phyloP scores from a whole-genome alignment of 2,113 vertebrate species.

The Chunga burmeisteri region DNA sequence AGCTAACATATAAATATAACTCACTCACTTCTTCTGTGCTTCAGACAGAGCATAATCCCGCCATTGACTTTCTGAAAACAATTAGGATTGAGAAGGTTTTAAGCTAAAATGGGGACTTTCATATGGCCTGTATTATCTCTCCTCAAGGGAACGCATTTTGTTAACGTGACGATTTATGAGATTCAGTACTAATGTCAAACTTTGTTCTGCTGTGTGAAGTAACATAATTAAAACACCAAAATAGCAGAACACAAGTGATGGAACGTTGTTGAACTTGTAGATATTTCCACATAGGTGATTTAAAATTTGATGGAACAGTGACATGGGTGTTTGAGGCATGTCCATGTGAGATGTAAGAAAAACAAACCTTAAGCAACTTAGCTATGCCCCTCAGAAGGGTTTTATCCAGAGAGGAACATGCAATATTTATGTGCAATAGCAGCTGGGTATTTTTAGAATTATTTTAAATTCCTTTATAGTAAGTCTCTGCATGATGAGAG shows the following conservation, averaged over 20 bases:
- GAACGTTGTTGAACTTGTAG: background rate
- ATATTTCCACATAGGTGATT: background rate
- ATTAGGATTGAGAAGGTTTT: background rate
- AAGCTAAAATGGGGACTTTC: background rate
- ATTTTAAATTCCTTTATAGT: background rate
- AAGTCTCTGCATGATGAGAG: background rate
- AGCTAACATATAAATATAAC: background rate
- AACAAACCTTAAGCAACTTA: background rate
- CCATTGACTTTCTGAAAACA: background rate
- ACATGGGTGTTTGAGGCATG: background rate
- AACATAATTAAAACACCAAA: background rate
- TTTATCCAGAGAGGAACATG: background rate
- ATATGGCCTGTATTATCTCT: background rate
- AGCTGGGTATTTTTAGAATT: conserved; percentile 7
- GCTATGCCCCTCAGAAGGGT: background rate
- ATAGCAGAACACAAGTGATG: background rate
- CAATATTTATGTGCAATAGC: background rate
- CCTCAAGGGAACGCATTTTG: background rate
- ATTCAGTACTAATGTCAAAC: background rate
- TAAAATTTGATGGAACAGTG: background rate
- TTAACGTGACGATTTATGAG: background rate
- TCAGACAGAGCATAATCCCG: background rate
- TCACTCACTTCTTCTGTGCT: background rate
- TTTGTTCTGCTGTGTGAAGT: background rate
- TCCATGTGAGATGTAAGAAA: background rate